phyloP scores from a whole-genome alignment of 2,888 invertebrate genomes.

The Himalopsyche anomala region DNA sequence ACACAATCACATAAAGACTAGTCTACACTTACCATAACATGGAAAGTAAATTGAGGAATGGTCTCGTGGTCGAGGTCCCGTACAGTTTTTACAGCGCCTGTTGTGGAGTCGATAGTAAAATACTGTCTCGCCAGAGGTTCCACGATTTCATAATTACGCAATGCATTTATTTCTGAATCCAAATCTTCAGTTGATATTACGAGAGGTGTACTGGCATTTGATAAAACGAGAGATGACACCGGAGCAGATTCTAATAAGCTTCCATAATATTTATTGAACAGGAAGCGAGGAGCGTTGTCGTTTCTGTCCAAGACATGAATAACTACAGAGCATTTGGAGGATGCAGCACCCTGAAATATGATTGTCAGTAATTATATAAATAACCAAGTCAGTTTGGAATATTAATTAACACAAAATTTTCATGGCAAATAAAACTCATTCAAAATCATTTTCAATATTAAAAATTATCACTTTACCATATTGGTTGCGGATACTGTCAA shows the following conservation, averaged over 20 bases:
- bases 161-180: conserved; percentile 91
- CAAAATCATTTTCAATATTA: too few species aligned
- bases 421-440: too few species aligned
- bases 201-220: conserved; percentile 83
- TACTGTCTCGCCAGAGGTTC: conserved; percentile 86
- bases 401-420: not conserved
- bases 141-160: conserved; percentile 89
- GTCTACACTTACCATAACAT: conserved; percentile 80
- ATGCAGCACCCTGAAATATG: conserved; percentile 76
- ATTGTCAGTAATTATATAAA: not conserved
- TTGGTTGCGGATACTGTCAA: conserved; percentile 90
- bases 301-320: conserved; percentile 93
- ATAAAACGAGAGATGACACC: conserved; percentile 84
- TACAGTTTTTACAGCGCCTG: conserved; percentile 89
- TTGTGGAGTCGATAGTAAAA: conserved; percentile 91
- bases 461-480: conserved; percentile 79
- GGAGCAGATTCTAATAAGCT: conserved; percentile 85
- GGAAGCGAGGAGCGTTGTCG: conserved; percentile 87
- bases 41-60: conserved; percentile 83
- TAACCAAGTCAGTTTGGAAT: not conserved
- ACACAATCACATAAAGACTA: not conserved
- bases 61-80: conserved; percentile 89
- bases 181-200: conserved; percentile 90
- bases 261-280: conserved; percentile 82
- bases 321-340: conserved; percentile 82